phyloP scores from a whole-genome alignment of 2,113 vertebrate species.

The Electrona antarctica region DNA sequence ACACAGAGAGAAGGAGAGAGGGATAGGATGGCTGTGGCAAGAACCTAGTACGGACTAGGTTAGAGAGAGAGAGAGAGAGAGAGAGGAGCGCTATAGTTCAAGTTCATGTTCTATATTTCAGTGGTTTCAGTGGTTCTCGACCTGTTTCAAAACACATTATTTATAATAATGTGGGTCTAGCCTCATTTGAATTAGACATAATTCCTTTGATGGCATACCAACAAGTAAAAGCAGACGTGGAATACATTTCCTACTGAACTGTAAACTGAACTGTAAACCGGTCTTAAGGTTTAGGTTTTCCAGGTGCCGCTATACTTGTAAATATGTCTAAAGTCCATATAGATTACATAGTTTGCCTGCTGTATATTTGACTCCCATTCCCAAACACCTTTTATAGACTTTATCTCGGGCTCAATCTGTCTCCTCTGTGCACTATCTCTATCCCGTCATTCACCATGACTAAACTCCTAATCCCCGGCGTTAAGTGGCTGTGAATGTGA shows the following conservation, averaged over 20 bases:
- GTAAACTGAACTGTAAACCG: neutral
- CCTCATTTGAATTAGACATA: slow-evolving; percentile 11
- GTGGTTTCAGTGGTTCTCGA: too few species aligned
- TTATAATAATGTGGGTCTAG: too few species aligned
- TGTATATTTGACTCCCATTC: neutral
- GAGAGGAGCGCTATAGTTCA: slow-evolving; percentile 11
- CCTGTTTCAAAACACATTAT: too few species aligned
- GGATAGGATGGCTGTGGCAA: neutral
- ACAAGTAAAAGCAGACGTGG: neutral
- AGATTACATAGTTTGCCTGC: neutral
- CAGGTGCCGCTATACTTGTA: neutral
- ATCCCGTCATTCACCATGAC: neutral
- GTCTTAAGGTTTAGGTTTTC: neutral
- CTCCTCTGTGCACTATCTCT: neutral
- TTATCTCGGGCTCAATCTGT: neutral
- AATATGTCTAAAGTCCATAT: neutral
- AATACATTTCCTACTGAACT: neutral
- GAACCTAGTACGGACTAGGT: neutral
- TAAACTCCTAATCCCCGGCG: slow-evolving; percentile 7
- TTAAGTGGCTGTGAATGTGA: slow-evolving; percentile 11
- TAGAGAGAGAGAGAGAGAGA: slow-evolving; percentile 21
- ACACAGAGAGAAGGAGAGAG: slow-evolving; percentile 21
- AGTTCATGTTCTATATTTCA: slow-evolving; percentile 7
- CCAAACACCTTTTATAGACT: too few species aligned
- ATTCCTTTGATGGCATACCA: neutral